Evolutionary conservation across 1,140 invertebrate genomes (phyloP), one percentile per base, ranked within the genome.

Genomic region (Drosophila obscura): DNA sequence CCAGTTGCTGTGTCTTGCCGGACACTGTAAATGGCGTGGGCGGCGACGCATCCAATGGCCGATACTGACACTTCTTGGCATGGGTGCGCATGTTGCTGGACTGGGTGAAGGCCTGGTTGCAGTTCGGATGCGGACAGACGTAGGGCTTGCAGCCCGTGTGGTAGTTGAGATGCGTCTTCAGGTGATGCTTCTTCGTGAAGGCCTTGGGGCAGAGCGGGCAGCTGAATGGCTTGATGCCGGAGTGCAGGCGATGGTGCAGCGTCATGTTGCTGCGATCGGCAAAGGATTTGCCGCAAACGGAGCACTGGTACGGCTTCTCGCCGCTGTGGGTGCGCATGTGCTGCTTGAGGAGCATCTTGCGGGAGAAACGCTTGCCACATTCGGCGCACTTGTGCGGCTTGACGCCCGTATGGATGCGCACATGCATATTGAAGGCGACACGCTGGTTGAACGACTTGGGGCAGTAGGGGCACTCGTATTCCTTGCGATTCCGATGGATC

Each of bases 291-390:
- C 91, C 90, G 24, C 91, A 92, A 1, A 92, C 91, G 0, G 90
- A 90, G 51, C 91, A 92, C 68, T 91, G 82, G 59, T 92, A 92
- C 1, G 91, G 91, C 55, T 92, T 92, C 53, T 91, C 88, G 26
- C 91, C 91, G 39, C 95, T 96, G 79, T 96, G 96, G 0, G 95
- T 96, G 6, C 96, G 92, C 77, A 95, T 93, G 81, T 97, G 96
- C 80, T 96, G 95, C 78, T 96, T 96, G 28, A 96, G 92, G 1
- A 96, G 90, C 95, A 96, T 96, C 92, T 96, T 96, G 11, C 96
- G 94, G 8, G 97, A 96, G 87, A 98, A 98, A 4, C 96, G 93
- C 77, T 97, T 96, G n/a, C 95, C 95, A 82, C 97, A 98, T 16
- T 96, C 94, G 2, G 94, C 94, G 83, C 97, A 98, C 58, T 95